phyloP scores from a whole-genome alignment of 1,140 invertebrate species.

The Drosophila arawakana region DNA sequence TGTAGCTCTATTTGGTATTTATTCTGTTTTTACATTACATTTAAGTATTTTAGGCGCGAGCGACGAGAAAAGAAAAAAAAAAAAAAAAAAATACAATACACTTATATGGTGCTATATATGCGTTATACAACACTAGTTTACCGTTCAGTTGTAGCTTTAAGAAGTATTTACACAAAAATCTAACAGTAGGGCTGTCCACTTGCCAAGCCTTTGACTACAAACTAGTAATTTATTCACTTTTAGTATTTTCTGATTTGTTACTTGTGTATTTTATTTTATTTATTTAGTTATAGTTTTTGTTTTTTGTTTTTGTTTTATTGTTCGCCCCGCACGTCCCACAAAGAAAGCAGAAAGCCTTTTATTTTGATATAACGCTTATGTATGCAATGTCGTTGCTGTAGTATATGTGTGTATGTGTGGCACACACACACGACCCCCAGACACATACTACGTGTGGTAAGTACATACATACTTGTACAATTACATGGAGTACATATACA shows the following conservation, averaged over 20 bases:
- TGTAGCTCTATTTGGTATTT: constrained; percentile 24
- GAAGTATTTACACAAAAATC: constrained; percentile 51
- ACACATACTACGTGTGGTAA: constrained; percentile 7
- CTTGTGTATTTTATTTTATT: background rate
- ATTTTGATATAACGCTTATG: constrained; percentile 50
- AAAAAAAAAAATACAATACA: constrained; percentile 26
- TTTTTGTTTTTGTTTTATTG: background rate
- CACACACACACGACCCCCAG: constrained; percentile 36
- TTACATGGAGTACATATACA: constrained; percentile 33
- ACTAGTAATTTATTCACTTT: constrained; percentile 9
- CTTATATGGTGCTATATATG: constrained; percentile 38
- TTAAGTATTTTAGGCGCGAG: constrained; percentile 43
- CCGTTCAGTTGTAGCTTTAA: constrained; percentile 24
- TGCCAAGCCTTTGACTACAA: constrained; percentile 17
- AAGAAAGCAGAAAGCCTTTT: constrained; percentile 41
- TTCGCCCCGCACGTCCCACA: constrained; percentile 6
- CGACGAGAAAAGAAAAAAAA: constrained; percentile 48
- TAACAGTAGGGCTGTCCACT: constrained; percentile 23
- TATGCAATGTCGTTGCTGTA: constrained; percentile 14
- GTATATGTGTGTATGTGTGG: constrained; percentile 23
- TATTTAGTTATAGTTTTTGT: background rate
- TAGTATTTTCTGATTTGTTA: background rate
- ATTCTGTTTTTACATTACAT: constrained; percentile 23
- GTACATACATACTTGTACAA: constrained; percentile 21
- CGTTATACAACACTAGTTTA: constrained; percentile 51